Evolutionary conservation across 1,140 invertebrate genomes (phyloP), one percentile per base, ranked within the genome.

Genomic region (Euwallacea fornicatus): DNA sequence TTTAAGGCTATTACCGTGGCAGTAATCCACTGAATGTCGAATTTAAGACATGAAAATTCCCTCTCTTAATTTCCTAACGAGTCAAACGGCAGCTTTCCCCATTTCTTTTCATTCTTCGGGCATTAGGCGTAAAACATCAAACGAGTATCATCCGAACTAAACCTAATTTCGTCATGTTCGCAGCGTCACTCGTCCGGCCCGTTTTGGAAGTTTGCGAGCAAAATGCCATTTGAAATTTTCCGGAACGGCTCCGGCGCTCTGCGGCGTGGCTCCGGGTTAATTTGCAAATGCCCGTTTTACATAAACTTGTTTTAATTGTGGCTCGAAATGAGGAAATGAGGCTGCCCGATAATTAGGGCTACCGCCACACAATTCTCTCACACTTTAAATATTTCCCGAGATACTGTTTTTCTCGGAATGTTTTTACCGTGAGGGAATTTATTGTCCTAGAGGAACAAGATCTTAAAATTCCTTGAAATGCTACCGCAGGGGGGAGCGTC

Each of bases 221-320:
- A 66, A 66, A 66, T 58, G 64, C 16, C 66, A 61, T 54, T 60
- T 11, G 56, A 68, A 60, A 68, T 68, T 60, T 68, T 68, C 66
- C 66, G 66, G 66, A 60, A 68, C 21, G 56, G 66, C 7, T 68
- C 65, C 53, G 65, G 33, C 44, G 65, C 65, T 59, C 46, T 68
- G 66, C 44, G 66, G 66, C 44, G 15, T 60, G 66, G 60, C 55
- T 61, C 66, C 54, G 43, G 66, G 66, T 68, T 68, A 68, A 68
- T 68, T 68, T 60, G 66, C 66, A 60, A 68, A 68, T 53, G 55
- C 66, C 58, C 66, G 55, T 68, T 68, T 68, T 68, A 68, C 55
- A 60, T 68, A 68, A 68, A 68, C 66, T 68, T 60, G 66, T 68
- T 68, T 68, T 68, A 68, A 68, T 68, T 50, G 33, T 42, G 44